These are phyloP conservation scores for Steatocranus sp. DNA, from an alignment of 2,797 vertebrate species.

Conservation along the genomic window DNA sequence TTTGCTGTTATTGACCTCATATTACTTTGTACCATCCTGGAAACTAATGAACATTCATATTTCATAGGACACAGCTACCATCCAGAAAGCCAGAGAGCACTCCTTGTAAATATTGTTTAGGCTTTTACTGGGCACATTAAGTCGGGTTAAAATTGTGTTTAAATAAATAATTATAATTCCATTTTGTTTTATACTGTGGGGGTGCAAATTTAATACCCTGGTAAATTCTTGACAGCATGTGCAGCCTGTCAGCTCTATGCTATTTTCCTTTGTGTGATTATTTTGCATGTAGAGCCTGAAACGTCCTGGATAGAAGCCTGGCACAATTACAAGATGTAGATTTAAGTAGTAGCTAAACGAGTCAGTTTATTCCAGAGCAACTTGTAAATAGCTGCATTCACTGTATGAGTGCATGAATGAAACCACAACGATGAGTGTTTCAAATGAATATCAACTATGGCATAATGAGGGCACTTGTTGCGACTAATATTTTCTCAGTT, in stretches of 20 bases:
- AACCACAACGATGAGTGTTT: background rate
- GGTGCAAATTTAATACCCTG: background rate
- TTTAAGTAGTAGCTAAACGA: slow-evolving; percentile 1
- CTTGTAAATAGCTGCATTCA: background rate
- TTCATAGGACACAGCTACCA: background rate
- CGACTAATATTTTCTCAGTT: background rate
- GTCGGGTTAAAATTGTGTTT: background rate
- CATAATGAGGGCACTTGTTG: background rate
- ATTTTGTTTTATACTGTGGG: background rate
- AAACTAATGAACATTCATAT: slow-evolving; percentile 14
- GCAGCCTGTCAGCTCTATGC: background rate
- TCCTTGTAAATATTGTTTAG: background rate
- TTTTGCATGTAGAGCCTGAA: background rate
- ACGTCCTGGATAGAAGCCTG: background rate
- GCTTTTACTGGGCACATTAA: slow-evolving; percentile 19
- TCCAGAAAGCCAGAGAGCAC: background rate
- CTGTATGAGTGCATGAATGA: slow-evolving; percentile 14
- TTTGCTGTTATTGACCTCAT: background rate
- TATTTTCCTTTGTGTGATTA: background rate
- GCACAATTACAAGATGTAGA: slow-evolving; percentile 8
- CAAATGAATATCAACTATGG: background rate
- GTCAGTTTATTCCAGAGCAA: background rate
- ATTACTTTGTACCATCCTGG: background rate
- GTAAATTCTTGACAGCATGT: background rate
- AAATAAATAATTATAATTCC: background rate